Percentiles rank a stretch among this genome's conserved stretches.
These are phyloP conservation scores for Odontocolon sp. DNA, from an alignment of 2,888 invertebrate species.

Conservation along the genomic window DNA sequence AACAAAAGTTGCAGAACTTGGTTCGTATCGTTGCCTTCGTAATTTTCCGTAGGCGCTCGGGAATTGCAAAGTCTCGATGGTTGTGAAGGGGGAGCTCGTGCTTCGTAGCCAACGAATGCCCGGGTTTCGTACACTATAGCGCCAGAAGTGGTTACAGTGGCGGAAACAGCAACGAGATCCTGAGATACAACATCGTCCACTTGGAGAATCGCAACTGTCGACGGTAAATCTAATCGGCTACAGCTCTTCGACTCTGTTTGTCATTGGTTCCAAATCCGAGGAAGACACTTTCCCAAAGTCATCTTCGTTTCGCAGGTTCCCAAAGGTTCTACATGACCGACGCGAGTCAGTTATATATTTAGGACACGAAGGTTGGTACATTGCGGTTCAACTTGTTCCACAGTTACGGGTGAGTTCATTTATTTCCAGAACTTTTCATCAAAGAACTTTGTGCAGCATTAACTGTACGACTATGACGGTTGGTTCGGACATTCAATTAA, in stretches of 20 bases:
- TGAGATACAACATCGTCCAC: background rate
- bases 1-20: background rate
- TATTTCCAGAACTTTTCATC: too few relatives aligned
- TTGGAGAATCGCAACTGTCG: constrained; percentile 63
- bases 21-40: background rate
- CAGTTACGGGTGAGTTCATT: too few relatives aligned
- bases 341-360: background rate
- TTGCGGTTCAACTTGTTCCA: too few relatives aligned
- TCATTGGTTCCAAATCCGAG: background rate
- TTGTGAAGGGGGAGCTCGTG: background rate
- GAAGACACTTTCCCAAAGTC: constrained; percentile 33
- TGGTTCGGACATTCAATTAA: too few relatives aligned
- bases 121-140: background rate
- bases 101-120: background rate
- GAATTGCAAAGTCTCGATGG: constrained; percentile 1
- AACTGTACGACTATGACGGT: too few relatives aligned
- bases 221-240: constrained; percentile 69
- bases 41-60: background rate
- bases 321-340: background rate
- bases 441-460: too few relatives aligned
- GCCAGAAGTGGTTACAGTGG: too few relatives aligned
- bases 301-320: constrained; percentile 18
- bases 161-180: background rate
- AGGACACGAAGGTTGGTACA: too few relatives aligned
- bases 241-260: constrained; percentile 43